Conservation (phyloP, 2,797 vertebrate genomes). For the Typhlichthys subterraneus region DNA sequence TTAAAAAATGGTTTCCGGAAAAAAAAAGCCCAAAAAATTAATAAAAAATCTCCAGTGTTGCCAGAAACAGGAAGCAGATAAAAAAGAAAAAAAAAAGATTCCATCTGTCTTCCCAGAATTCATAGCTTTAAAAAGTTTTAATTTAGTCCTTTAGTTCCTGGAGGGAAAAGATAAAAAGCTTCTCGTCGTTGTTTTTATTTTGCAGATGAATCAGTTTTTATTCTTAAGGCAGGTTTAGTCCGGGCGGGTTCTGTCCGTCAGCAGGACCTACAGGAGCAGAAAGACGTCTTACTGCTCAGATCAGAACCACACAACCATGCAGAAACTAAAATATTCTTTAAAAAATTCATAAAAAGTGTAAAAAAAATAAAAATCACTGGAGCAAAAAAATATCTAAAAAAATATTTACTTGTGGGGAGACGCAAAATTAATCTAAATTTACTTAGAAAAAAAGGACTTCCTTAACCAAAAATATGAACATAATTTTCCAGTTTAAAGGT, state of each 20-base stretch:
- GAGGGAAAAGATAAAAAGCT: background rate
- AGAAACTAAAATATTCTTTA: conserved; percentile 2
- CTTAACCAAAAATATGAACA: no score
- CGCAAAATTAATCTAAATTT: conserved; percentile 27
- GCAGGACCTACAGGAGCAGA: no score
- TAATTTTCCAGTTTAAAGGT: no score
- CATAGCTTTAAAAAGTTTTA: no score
- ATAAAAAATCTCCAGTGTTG: conserved; percentile 17
- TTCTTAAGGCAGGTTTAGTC: no score
- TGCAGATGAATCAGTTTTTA: no score
- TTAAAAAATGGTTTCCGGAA: conserved; percentile 23
- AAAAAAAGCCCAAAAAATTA: conserved; percentile 16
- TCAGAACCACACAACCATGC: conserved; percentile 16
- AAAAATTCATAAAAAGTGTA: background rate
- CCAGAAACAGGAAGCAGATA: conserved; percentile 14
- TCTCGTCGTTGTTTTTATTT: no score
- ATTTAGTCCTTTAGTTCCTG: no score
- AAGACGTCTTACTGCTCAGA: no score
- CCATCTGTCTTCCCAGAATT: background rate
- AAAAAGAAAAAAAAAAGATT: conserved; percentile 12
- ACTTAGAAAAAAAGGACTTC: background rate
- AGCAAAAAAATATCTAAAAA: conserved; percentile 41
- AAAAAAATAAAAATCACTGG: conserved; percentile 47
- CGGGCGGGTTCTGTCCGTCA: no score
- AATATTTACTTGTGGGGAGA: conserved; percentile 29